These are phyloP conservation scores for Maconellicoccus hirsutus DNA, from an alignment of 1,140 invertebrate genomes.

Conservation along the genomic window DNA sequence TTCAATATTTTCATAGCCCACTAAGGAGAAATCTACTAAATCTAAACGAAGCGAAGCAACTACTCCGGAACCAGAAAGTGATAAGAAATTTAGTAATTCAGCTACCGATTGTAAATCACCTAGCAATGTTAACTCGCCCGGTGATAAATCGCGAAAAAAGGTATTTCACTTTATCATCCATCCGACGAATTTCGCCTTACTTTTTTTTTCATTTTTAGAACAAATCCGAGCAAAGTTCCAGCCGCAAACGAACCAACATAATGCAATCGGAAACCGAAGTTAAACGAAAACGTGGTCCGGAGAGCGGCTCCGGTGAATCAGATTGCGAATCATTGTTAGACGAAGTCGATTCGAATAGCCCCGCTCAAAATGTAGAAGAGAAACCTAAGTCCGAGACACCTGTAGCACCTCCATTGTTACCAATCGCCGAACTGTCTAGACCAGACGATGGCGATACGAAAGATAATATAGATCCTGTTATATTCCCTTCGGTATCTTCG, in stretches of 20 bases:
- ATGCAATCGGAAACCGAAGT: background rate
- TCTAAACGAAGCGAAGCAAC: constrained; percentile 32
- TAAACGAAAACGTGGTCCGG: constrained; percentile 4
- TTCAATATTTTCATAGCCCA: constrained; percentile 35
- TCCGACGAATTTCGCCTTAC: background rate
- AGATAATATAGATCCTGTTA: constrained; percentile 24
- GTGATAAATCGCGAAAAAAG: constrained; percentile 38
- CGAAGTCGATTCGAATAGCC: constrained; percentile 44
- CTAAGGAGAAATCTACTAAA: constrained; percentile 39
- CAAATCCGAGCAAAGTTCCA: background rate
- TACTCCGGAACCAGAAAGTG: constrained; percentile 38
- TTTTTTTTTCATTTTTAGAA: background rate
- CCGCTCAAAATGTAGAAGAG: constrained; percentile 21
- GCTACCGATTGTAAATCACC: constrained; percentile 37
- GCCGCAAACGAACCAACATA: constrained; percentile 1
- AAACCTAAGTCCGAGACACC: constrained; percentile 15
- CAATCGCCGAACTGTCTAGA: background rate
- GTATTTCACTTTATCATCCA: constrained; percentile 24
- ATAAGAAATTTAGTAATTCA: constrained; percentile 33
- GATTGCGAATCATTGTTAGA: constrained; percentile 43
- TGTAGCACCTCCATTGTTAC: background rate
- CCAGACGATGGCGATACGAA: constrained; percentile 19
- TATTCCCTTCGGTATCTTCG: constrained; percentile 26
- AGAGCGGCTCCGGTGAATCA: constrained; percentile 11
- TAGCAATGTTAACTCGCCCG: constrained; percentile 37